These are phyloP conservation scores for Australoheros scitulus DNA, from an alignment of 2,113 vertebrate species.

Conservation along the genomic window DNA sequence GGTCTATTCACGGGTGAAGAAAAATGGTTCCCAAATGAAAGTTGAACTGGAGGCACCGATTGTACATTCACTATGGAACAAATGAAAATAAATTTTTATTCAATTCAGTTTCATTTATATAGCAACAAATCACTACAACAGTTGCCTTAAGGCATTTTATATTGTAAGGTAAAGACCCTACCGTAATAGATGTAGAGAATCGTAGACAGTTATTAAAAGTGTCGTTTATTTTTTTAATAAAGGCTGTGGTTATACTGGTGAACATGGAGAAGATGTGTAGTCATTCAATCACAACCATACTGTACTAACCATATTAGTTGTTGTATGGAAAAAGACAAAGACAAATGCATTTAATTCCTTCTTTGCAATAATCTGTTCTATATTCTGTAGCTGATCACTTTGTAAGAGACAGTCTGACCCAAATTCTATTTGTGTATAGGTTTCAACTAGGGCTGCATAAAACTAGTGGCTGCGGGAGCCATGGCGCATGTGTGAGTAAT, in stretches of 20 bases:
- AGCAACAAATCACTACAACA: no score
- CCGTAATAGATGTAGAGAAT: background rate
- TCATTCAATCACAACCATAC: background rate
- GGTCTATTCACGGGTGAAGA: background rate
- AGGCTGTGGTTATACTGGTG: background rate
- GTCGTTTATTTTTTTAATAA: background rate
- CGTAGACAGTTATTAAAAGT: background rate
- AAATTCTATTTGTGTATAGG: background rate
- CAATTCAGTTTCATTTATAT: no score
- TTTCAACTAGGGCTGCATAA: no score
- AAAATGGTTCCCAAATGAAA: background rate
- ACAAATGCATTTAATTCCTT: background rate
- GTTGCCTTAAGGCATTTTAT: no score
- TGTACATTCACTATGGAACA: background rate
- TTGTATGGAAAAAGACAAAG: no score
- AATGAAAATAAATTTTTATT: background rate
- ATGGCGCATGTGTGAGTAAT: no score
- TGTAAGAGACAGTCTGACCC: background rate
- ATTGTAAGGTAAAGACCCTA: no score
- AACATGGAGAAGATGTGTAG: background rate
- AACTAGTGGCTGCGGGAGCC: no score
- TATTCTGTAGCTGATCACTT: background rate
- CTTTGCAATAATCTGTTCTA: background rate
- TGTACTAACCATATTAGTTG: background rate
- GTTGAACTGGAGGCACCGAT: background rate